phyloP scores from a whole-genome alignment of 2,113 vertebrate species.

The Ciconia stormi region DNA sequence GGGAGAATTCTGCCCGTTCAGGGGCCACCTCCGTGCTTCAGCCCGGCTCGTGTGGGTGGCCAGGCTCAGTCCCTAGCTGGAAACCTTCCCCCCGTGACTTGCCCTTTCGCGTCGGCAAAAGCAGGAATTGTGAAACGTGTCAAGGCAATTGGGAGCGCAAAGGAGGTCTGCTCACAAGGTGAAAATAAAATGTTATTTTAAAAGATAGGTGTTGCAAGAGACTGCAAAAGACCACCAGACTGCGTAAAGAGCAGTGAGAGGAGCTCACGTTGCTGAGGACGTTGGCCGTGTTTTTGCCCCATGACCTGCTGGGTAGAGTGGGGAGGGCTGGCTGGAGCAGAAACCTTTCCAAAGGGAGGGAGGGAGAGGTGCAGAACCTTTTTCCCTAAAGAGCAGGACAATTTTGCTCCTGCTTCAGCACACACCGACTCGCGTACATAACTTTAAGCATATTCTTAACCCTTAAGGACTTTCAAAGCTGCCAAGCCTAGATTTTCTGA shows the following conservation, averaged over 20 bases:
- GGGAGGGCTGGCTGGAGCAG: background rate
- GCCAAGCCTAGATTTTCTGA: background rate
- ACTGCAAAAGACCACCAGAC: background rate
- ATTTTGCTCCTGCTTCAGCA: background rate
- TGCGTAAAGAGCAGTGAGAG: background rate
- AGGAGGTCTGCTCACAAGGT: background rate
- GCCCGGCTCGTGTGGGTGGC: background rate
- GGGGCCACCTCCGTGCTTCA: background rate
- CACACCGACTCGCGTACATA: background rate
- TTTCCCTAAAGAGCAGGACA: background rate
- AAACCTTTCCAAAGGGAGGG: background rate
- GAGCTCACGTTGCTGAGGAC: background rate
- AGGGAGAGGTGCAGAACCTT: background rate
- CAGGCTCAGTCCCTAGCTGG: background rate
- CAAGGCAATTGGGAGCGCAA: background rate
- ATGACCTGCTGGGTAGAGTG: rapidly evolving
- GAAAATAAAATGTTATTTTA: background rate
- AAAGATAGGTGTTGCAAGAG: background rate
- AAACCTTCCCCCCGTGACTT: background rate
- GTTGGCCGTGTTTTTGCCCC: background rate
- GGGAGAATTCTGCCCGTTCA: background rate
- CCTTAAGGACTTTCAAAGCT: background rate
- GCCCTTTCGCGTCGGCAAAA: background rate
- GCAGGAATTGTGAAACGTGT: background rate
- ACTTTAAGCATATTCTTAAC: background rate